Evolutionary conservation across 92 coral and sea anemone genomes (phyloP).

Genomic region (Pocillopora grandis): DNA sequence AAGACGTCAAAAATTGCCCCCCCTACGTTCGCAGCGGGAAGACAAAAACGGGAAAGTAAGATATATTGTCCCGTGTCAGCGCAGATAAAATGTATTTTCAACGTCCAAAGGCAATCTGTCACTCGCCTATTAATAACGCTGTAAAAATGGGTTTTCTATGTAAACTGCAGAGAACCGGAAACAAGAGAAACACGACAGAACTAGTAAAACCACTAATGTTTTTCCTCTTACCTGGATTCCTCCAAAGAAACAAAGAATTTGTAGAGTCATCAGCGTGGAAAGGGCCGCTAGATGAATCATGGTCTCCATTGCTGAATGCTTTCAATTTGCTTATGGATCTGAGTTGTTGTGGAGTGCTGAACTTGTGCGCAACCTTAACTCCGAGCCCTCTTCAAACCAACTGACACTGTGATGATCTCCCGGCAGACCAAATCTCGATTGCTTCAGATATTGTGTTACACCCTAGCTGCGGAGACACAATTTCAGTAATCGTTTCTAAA

Average conservation of each 20-base stretch:
- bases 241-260: conserved; percentile 18
- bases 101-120: conserved; percentile 48
- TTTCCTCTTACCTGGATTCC: conserved; percentile 19
- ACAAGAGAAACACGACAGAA: conserved; percentile 5
- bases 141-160: conserved; percentile 38
- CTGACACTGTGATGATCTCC: conserved; percentile 18
- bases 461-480: conserved; percentile 35
- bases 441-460: conserved; percentile 49
- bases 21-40: conserved; percentile 28
- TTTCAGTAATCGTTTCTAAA: conserved; percentile 55
- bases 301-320: conserved; percentile 2
- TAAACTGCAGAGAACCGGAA: conserved; percentile 34
- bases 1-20: conserved; percentile 17
- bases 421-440: conserved; percentile 19
- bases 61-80: conserved; percentile 34
- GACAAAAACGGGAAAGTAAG: conserved; percentile 4
- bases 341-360: background rate
- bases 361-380: background rate
- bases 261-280: conserved; percentile 5
- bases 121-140: conserved; percentile 30
- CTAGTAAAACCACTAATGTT: conserved; percentile 18
- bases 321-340: background rate
- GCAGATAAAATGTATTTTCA: conserved; percentile 39
- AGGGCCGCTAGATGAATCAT: background rate
- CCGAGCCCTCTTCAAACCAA: conserved; percentile 1